Evolutionary conservation across 2,113 vertebrate species (phyloP).

Genomic region (Chelonoidis abingdonii): DNA sequence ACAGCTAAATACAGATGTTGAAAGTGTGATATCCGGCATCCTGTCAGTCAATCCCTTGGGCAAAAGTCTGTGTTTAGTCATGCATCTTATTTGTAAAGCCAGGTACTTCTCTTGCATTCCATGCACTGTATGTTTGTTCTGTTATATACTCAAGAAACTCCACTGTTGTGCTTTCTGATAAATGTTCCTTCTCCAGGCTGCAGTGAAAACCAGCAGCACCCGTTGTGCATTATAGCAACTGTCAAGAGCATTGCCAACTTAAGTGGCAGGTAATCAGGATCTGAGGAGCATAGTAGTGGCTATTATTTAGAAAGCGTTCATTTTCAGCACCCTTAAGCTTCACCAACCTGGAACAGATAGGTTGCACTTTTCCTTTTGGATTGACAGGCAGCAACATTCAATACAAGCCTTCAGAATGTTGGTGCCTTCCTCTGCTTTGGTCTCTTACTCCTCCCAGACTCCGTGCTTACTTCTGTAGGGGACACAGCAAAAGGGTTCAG

Average conservation of each 20-base stretch:
- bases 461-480: slow-evolving; percentile 53
- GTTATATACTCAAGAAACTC: not conserved
- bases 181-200: not conserved
- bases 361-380: accelerated
- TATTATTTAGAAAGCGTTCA: not conserved
- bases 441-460: not conserved
- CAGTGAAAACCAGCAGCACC: not conserved
- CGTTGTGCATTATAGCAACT: not conserved
- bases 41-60: slow-evolving; percentile 31
- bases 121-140: not conserved
- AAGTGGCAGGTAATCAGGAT: not conserved
- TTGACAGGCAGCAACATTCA: not conserved
- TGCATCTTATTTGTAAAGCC: not conserved
- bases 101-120: not conserved
- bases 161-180: not conserved
- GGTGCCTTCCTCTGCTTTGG: not conserved
- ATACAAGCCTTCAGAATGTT: not conserved
- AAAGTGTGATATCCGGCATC: not conserved
- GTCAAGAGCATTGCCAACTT: not conserved
- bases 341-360: not conserved
- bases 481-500: slow-evolving; percentile 42
- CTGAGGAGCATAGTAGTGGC: not conserved
- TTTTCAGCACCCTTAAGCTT: not conserved
- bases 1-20: not conserved
- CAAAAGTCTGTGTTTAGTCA: not conserved